Evolutionary conservation across 2,888 invertebrate species (phyloP), one percentile per base, ranked within the genome.

Genomic region (Glomeris marginata): DNA sequence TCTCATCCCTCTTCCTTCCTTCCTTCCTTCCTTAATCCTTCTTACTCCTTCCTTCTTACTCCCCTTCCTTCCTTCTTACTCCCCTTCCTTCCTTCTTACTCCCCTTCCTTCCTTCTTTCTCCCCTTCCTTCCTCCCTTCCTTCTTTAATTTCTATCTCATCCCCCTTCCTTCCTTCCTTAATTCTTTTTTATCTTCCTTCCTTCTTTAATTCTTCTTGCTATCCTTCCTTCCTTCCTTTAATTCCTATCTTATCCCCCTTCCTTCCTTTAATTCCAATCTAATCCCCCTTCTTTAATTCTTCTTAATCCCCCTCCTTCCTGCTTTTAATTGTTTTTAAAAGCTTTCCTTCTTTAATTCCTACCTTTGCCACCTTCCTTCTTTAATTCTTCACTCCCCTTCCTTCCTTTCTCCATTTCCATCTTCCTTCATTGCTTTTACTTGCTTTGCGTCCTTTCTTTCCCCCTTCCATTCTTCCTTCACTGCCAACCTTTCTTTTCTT

Each of bases 61-160:
- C n/a, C n/a, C n/a, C n/a, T n/a, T n/a, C n/a, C n/a, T n/a, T n/a
- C n/a, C n/a, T 20, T 44, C 18, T 44, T 13, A 13, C 16, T 43
- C 18, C 43, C 36, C 43, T 44, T 36, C 20, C 47, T 20, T 28
- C 36, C 43, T 46, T 20, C 16, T 28, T 20, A 42, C 16, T 28
- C 21, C 44, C 21, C 20, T 47, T 43, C 21, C 33, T 16, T 49
- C 38, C 16, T 41, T 45, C 22, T 42, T 18, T 48, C 42, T 48
- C 21, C 22, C 42, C 41, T 35, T 42, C 20, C 18, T 20, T 35
- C 28, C 15, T 20, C 33, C 22, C 35, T 45, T 22, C 46, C 45
- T 43, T 34, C 48, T 48, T 34, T 22, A 22, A 21, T 34, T 48
- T 41, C 34, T 41, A 18, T 37, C 42, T 41, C 34, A 20, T 34